A percentile compares a stretch with the other conserved stretches of the same genome.
These are phyloP conservation scores for Gulo gulo DNA, from an alignment of 2,113 vertebrate genomes.

Conservation along the genomic window DNA sequence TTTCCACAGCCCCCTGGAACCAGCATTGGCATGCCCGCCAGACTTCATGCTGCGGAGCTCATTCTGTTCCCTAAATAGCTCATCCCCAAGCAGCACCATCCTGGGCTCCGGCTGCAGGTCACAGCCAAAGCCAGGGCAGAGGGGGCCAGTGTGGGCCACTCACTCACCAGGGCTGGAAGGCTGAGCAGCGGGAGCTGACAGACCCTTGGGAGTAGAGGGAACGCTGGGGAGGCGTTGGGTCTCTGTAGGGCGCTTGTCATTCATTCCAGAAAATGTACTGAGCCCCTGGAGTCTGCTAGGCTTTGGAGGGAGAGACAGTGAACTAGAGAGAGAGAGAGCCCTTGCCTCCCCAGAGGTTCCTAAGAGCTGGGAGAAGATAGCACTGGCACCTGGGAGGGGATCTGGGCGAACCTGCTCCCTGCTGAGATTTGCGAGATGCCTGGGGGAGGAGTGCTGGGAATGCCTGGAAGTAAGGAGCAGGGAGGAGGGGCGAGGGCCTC, in stretches of 20 bases:
- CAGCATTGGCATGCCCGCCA: background rate
- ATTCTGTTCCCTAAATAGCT: background rate
- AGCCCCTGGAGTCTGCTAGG: background rate
- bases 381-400: background rate
- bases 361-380: background rate
- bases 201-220: background rate
- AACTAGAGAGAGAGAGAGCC: background rate
- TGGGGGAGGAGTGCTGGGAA: background rate
- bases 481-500: background rate
- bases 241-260: background rate
- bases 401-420: background rate
- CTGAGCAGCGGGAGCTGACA: background rate
- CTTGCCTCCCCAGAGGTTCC: background rate
- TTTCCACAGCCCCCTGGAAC: background rate
- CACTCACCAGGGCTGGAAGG: too few species aligned
- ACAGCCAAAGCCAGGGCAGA: background rate
- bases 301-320: rapidly evolving
- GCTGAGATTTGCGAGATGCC: background rate
- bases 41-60: background rate
- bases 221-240: background rate
- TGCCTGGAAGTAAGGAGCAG: background rate
- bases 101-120: background rate
- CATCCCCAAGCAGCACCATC: background rate
- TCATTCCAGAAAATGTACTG: background rate
- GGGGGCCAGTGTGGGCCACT: background rate